Evolutionary conservation across 2,888 invertebrate species (phyloP).

Genomic region (Lysandra bellargus): DNA sequence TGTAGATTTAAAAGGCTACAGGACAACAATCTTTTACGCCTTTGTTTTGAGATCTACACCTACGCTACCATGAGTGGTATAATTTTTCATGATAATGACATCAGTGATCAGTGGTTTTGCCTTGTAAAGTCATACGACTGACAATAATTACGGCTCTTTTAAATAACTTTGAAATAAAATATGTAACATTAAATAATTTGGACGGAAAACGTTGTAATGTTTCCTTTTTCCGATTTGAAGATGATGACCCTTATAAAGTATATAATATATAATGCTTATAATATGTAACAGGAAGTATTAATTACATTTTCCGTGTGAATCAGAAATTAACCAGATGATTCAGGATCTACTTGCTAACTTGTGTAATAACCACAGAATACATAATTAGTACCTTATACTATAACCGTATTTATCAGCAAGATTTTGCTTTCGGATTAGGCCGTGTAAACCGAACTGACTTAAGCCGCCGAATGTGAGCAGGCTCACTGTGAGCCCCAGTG

Average conservation of each 20-base stretch:
- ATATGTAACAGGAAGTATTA: constrained; percentile 1
- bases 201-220: neutral
- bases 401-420: neutral
- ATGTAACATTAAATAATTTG: neutral
- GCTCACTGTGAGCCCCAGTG: too few relatives aligned
- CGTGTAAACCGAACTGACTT: too few relatives aligned
- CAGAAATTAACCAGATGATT: neutral
- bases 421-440: too few relatives aligned
- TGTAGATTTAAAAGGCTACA: neutral
- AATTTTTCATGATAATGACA: constrained; percentile 58
- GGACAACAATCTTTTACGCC: neutral
- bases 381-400: too few relatives aligned
- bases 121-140: constrained; percentile 44
- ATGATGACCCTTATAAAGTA: neutral
- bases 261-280: too few relatives aligned
- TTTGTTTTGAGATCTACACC: constrained; percentile 42
- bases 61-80: constrained; percentile 62
- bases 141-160: neutral
- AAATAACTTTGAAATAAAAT: neutral
- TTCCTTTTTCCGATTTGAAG: neutral
- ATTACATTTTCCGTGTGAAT: neutral
- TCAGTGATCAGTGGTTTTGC: constrained; percentile 48
- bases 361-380: neutral
- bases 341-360: neutral
- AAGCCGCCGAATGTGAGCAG: too few relatives aligned